phyloP scores from a whole-genome alignment of 2,797 vertebrate genomes.

The Delichon dasypus region DNA sequence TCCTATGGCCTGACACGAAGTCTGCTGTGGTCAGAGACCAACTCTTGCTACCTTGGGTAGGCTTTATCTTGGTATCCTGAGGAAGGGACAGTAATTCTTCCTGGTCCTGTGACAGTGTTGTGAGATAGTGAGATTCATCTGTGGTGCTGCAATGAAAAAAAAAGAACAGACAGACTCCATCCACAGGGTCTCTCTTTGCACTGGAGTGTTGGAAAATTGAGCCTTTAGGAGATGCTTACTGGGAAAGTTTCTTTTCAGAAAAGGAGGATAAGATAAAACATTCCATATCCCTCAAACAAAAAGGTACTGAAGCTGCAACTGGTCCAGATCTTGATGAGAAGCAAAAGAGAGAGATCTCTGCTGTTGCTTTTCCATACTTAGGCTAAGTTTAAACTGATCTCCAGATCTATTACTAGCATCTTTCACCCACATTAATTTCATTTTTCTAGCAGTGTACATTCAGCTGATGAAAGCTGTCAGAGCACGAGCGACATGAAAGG shows the following conservation, averaged over 20 bases:
- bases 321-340: neutral
- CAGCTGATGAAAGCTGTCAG: conserved; percentile 44
- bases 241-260: neutral
- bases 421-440: conserved; percentile 32
- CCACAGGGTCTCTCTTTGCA: neutral
- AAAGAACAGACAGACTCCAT: neutral
- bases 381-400: neutral
- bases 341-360: neutral
- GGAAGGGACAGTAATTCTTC: neutral
- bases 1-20: neutral
- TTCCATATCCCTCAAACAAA: neutral
- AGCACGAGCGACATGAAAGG: conserved; percentile 11
- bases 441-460: conserved; percentile 27
- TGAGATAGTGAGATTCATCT: neutral
- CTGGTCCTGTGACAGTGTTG: neutral
- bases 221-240: neutral
- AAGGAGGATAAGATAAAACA: neutral
- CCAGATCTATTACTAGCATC: neutral
- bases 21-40: neutral
- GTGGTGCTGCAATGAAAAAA: neutral
- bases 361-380: neutral
- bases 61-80: neutral
- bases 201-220: neutral
- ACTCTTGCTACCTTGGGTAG: neutral
- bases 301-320: neutral